A percentile compares a stretch with the other conserved stretches of the same genome.
phyloP scores from a whole-genome alignment of 2,888 invertebrate genomes.

The Xanthorhoe designata region DNA sequence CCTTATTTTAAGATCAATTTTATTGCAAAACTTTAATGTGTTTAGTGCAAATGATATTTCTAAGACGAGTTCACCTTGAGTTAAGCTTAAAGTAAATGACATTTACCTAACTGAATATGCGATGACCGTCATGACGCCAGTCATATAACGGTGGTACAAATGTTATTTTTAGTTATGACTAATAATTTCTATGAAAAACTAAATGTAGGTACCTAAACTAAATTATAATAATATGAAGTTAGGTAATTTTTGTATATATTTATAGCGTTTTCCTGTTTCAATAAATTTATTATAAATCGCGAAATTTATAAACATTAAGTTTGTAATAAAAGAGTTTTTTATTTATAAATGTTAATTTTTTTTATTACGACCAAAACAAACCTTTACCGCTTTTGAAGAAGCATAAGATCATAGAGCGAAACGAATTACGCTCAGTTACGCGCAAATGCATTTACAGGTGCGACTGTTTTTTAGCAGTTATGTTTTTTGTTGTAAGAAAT shows the following conservation, averaged over 20 bases:
- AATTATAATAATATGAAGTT: no score
- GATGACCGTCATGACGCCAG: not conserved
- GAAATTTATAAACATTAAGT: no score
- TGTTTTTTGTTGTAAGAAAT: not conserved
- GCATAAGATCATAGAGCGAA: constrained; percentile 8
- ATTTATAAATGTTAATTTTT: no score
- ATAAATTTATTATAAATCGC: no score
- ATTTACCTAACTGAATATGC: not conserved
- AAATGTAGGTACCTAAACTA: no score
- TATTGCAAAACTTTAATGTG: not conserved
- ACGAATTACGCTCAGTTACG: constrained; percentile 18
- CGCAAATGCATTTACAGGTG: constrained; percentile 14
- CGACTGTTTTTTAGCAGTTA: constrained; percentile 2
- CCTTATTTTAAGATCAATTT: no score
- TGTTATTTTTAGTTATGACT: no score
- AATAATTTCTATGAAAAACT: no score
- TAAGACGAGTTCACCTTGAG: constrained; percentile 16
- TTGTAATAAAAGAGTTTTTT: no score
- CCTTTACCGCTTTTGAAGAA: not conserved
- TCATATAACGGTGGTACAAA: not conserved
- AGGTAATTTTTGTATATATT: no score
- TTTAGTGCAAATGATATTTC: not conserved
- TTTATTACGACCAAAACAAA: not conserved
- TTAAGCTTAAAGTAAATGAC: not conserved
- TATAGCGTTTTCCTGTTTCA: no score